Base-by-base conservation (phyloP, 2,113 vertebrate species). In the Festucalex cinctus region DNA sequence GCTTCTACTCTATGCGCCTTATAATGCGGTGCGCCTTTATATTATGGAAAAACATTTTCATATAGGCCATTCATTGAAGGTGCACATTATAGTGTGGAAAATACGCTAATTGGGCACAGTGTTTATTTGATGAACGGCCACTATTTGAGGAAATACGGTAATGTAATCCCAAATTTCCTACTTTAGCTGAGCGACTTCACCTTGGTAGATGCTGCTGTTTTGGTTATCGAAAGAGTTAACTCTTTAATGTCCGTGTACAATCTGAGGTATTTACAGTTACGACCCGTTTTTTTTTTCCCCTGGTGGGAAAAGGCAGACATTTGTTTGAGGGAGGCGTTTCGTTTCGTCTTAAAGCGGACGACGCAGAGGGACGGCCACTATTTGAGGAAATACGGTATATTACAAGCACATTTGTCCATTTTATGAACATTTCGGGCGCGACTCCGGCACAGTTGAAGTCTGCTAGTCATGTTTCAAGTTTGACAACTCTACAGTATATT, bases 351-450 rank as follows among this genome's bases (percentile, higher is more conserved):
- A 26, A 51, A 54, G 51, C 9, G 13, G 24, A 54, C 22, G 10
- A 54, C 20, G 12, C n/a, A 13, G 22, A 54, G 22, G 51, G 51
- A 24, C 24, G 24, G 22, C 51, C 51, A 54, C 54, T 57, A 57
- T 57, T 35, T 57, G 26, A 28, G 16, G 26, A 62, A 62, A 43
- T 3, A 43, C 22, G 39, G 39, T 43, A 26, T 41, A 43, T 14
- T 26, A 76, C 65, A 81, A 85, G 76, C 71, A 32, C 66, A 65
- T 70, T 71, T 75, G 88, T 89, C 80, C 88, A 89, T 89, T 78
- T 85, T n/a, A 87, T 88, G 83, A 86, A 86, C 83, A 60, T 57
- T 9, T 10, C 65, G 79, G 78, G 71, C 79, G 77, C 6, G 56
- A 63, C 71, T 80, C 76, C 65, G 64, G 49, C 70, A 79, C 66